A percentile compares a stretch with the other conserved stretches of the same genome.
phyloP scores from a whole-genome alignment of 1,140 invertebrate species.

The Papilio helenus region DNA sequence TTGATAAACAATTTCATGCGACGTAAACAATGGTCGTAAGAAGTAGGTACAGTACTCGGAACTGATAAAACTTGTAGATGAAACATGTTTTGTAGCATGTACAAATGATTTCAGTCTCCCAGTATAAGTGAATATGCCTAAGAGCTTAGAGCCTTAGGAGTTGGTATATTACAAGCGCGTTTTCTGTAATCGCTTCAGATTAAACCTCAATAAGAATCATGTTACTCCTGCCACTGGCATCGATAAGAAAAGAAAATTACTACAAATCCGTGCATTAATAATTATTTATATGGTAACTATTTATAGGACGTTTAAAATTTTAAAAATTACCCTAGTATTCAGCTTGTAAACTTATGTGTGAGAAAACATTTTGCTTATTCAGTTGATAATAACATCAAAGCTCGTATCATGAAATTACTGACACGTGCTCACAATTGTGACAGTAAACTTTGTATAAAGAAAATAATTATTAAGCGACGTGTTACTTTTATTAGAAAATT shows the following conservation, averaged over 20 bases:
- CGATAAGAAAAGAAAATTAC: too few species aligned
- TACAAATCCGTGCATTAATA: too few species aligned
- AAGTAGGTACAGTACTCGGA: neutral
- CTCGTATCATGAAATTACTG: neutral
- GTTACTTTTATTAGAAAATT: constrained; percentile 34
- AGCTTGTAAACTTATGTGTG: too few species aligned
- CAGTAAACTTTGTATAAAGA: neutral
- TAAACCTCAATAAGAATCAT: too few species aligned
- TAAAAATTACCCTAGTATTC: too few species aligned
- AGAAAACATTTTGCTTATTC: neutral
- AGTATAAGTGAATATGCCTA: neutral
- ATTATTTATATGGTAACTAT: too few species aligned
- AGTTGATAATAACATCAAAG: neutral
- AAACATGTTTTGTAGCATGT: neutral
- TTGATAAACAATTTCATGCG: constrained; percentile 6
- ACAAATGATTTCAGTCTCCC: neutral
- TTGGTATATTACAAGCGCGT: neutral
- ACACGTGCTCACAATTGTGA: neutral
- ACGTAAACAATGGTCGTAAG: constrained; percentile 10
- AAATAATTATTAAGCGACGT: constrained; percentile 5
- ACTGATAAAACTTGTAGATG: neutral
- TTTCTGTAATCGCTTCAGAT: neutral
- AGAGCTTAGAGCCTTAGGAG: neutral
- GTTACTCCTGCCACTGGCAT: too few species aligned
- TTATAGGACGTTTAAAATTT: too few species aligned